These are phyloP conservation scores for Oncopodura yosiiana DNA, from an alignment of 1,140 invertebrate species.

Conservation along the genomic window DNA sequence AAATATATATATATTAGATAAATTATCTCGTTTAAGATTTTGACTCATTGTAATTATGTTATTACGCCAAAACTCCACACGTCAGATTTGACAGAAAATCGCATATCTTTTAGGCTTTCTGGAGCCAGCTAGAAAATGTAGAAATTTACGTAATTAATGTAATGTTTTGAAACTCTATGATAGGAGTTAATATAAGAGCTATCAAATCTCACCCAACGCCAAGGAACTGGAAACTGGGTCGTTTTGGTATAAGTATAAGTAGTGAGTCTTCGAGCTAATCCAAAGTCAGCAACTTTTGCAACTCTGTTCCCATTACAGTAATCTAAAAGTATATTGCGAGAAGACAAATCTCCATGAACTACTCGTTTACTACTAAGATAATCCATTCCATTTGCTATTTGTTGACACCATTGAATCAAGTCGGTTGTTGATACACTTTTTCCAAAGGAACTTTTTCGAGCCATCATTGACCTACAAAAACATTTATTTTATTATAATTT, in stretches of 20 bases:
- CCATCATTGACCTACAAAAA: not conserved
- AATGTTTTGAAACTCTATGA: not conserved
- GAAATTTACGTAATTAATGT: not conserved
- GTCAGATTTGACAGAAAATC: conserved; percentile 19
- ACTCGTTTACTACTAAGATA: conserved; percentile 11
- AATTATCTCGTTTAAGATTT: no score
- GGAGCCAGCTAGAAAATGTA: conserved; percentile 2
- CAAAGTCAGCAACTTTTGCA: conserved; percentile 25
- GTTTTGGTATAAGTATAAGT: conserved; percentile 19
- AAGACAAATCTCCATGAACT: conserved; percentile 22
- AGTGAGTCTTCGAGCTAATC: conserved; percentile 1
- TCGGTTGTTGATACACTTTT: conserved; percentile 13
- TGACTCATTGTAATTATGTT: no score
- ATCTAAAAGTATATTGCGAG: conserved; percentile 24
- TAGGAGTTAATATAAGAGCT: not conserved
- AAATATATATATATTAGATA: no score
- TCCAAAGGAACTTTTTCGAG: not conserved
- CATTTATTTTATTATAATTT: not conserved
- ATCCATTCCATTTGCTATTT: conserved; percentile 23
- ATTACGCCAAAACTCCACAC: conserved; percentile 15
- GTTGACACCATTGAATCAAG: conserved; percentile 12
- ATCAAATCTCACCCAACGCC: not conserved
- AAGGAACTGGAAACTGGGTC: not conserved
- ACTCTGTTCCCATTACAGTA: not conserved
- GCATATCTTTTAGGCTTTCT: conserved; percentile 20